These are phyloP conservation scores for Malurus cyaneus DNA, from an alignment of 2,113 vertebrate species.

Conservation along the genomic window DNA sequence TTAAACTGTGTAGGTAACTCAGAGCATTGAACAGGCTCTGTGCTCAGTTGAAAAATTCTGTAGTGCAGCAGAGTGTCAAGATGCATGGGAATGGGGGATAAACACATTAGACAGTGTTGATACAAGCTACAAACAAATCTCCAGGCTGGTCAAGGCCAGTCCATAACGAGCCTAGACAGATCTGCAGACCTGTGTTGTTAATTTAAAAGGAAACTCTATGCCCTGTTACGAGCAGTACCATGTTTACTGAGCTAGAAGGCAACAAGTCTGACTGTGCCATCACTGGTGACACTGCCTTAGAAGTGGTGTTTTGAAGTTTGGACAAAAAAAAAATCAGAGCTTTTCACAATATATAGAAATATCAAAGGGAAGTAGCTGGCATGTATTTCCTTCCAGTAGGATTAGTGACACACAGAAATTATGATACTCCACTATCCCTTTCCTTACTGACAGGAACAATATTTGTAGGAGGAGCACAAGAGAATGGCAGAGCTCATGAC, in stretches of 20 bases:
- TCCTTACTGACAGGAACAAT: not conserved
- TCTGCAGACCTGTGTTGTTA: not conserved
- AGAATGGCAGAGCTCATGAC: not conserved
- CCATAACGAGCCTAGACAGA: not conserved
- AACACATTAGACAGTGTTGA: not conserved
- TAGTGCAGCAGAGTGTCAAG: not conserved
- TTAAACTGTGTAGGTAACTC: fast-evolving
- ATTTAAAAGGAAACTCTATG: not conserved
- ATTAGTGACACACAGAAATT: not conserved
- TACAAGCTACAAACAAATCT: not conserved
- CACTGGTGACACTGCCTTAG: not conserved
- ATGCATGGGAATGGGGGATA: not conserved
- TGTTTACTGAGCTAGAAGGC: not conserved
- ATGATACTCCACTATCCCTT: not conserved
- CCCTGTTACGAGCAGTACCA: not conserved
- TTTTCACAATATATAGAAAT: not conserved
- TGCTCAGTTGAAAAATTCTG: not conserved
- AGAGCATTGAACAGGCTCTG: not conserved
- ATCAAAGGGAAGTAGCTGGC: not conserved
- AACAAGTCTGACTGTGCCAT: not conserved
- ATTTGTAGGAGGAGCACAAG: not conserved
- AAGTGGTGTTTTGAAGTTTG: not conserved
- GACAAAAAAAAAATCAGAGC: not conserved
- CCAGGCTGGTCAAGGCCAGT: not conserved
- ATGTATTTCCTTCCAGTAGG: not conserved